Base-by-base conservation (phyloP, 1,140 invertebrate species). In the Calephelis nemesis region DNA sequence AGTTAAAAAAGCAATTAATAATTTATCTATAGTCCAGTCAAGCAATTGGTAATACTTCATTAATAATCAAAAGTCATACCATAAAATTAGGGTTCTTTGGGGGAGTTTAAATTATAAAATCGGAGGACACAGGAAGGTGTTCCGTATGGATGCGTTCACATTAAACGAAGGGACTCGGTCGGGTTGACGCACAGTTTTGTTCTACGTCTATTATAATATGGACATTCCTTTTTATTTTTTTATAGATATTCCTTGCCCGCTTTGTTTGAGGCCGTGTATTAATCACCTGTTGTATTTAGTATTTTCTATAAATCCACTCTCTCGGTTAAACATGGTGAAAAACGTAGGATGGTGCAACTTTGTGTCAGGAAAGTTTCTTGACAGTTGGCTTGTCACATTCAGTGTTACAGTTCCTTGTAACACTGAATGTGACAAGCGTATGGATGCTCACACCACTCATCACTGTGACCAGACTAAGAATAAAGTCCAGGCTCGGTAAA, bases 101-200 rank as follows among this genome's bases (percentile, higher is more conserved):
- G 47, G 64, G 50, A 63, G 49, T 63, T 67, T 47, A 67, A 65
- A 74, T 73, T 72, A 64, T 71, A 78, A 79, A 74, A 74, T 68
- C 73, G 74, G 74, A 79, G 76, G 76, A 74, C 74, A 72, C 75
- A 74, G 78, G 76, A 79, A 82, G 79, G 76, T 76, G 81, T 83
- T 85, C 78, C 81, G 66, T 74, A 66, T 73, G 75, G 78, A 60
- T 79, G 82, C 73, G 30, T 69, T 49, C 73, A 69, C 75, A 74
- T 67, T 76, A 81, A 71, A 73, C 78, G 75, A 74, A 73, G 70
- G 70, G 71, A 71, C 70, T 63, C 69, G 72, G 66, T 68, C 69
- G 64, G 65, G 49, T 65, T 67, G 52, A 73, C 72, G 50, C 62
- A 62, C 65, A 70, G 64, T 45, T 54, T 63, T 58, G 52, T 39